phyloP scores from a whole-genome alignment of 2,888 invertebrate species.

The Nephrotoma guestfalica region DNA sequence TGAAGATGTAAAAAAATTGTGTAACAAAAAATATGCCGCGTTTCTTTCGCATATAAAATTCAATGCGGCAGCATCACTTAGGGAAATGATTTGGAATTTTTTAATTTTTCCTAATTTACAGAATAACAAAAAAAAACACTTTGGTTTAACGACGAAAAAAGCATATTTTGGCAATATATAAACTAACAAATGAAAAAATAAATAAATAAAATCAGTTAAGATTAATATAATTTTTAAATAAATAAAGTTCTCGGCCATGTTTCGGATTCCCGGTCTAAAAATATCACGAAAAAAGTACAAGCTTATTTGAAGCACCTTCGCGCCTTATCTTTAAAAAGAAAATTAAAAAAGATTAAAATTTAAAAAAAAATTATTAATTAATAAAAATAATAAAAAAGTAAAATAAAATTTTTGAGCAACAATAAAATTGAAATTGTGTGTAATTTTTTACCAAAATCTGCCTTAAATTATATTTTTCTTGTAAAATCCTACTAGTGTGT shows the following conservation, averaged over 20 bases:
- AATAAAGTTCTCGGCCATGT: conserved; percentile 29
- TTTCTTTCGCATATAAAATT: background rate
- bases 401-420: conserved; percentile 14
- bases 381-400: conserved; percentile 13
- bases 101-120: conserved; percentile 15
- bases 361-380: conserved; percentile 9
- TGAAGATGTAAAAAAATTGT: background rate
- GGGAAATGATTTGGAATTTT: conserved; percentile 9
- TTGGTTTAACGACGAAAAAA: conserved; percentile 19
- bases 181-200: background rate
- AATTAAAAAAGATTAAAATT: conserved; percentile 23
- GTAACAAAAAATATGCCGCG: background rate
- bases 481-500: conserved; percentile 22
- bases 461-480: conserved; percentile 52
- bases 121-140: conserved; percentile 8
- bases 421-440: conserved; percentile 33
- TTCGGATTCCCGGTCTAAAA: conserved; percentile 42
- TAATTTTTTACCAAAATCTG: conserved; percentile 46
- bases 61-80: conserved; percentile 5
- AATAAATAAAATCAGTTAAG: conserved; percentile 7
- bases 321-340: conserved; percentile 48
- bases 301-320: conserved; percentile 59
- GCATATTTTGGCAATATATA: conserved; percentile 18
- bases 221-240: conserved; percentile 6
- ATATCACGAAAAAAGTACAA: conserved; percentile 55